phyloP scores from a whole-genome alignment of 2,888 invertebrate species.

The Torymus texanus region DNA sequence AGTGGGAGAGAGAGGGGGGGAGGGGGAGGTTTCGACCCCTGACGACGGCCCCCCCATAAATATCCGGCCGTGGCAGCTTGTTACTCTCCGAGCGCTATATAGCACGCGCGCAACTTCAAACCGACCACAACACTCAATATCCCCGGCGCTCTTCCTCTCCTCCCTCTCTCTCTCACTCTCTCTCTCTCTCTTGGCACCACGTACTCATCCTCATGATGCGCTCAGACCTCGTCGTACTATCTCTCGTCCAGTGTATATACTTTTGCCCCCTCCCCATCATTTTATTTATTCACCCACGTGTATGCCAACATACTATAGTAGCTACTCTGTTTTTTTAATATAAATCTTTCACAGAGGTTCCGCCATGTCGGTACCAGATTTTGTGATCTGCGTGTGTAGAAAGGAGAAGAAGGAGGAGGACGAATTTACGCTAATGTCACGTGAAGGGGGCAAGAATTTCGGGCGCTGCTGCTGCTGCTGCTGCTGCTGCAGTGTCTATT shows the following conservation, averaged over 20 bases:
- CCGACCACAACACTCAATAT: slow-evolving; percentile 70
- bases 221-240: not conserved
- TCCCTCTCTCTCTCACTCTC: slow-evolving; percentile 52
- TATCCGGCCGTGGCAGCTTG: slow-evolving; percentile 73
- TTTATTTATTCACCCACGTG: too few relatives aligned
- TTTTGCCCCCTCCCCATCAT: too few relatives aligned
- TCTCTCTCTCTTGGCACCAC: slow-evolving; percentile 47
- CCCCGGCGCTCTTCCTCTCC: slow-evolving; percentile 55
- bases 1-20: slow-evolving; percentile 2
- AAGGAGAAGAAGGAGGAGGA: too few relatives aligned
- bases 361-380: too few relatives aligned
- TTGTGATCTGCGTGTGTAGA: too few relatives aligned
- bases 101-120: slow-evolving; percentile 65
- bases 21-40: slow-evolving; percentile 67
- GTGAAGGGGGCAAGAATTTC: slow-evolving; percentile 61
- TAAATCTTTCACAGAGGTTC: too few relatives aligned
- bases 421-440: slow-evolving; percentile 17
- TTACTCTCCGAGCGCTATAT: slow-evolving; percentile 66
- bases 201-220: slow-evolving; percentile 25
- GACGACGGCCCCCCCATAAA: slow-evolving; percentile 70
- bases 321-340: too few relatives aligned
- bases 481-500: slow-evolving; percentile 63
- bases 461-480: slow-evolving; percentile 40
- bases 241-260: not conserved
- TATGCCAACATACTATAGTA: too few relatives aligned